Percentiles rank a stretch among this genome's conserved stretches.
These are phyloP conservation scores for Archivesica marissinica DNA, from an alignment of 1,140 invertebrate genomes.

Conservation along the genomic window DNA sequence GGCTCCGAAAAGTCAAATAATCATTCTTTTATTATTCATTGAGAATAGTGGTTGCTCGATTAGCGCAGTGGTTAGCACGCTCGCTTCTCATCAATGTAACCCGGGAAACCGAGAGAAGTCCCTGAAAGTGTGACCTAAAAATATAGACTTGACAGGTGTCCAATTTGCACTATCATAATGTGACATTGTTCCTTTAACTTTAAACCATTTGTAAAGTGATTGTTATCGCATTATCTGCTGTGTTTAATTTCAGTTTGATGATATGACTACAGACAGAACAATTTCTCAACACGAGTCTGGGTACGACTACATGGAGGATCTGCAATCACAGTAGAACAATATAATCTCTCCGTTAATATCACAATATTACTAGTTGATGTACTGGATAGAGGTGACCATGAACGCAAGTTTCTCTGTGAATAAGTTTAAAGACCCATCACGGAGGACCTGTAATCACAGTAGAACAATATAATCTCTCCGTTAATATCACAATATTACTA, in stretches of 20 bases:
- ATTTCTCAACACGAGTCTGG: constrained; percentile 66
- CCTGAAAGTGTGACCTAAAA: no score
- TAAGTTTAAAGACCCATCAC: neutral
- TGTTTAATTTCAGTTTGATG: constrained; percentile 71
- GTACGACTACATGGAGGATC: constrained; percentile 68
- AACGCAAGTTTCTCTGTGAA: neutral
- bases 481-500: neutral
- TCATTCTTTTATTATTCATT: no score
- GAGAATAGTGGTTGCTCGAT: no score
- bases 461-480: neutral
- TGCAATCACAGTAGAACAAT: constrained; percentile 31
- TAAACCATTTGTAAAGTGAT: no score
- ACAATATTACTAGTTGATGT: neutral
- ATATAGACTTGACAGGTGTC: no score
- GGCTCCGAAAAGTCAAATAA: no score
- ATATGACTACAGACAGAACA: constrained; percentile 68
- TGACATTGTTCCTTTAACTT: no score
- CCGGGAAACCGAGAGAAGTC: no score
- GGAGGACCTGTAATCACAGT: constrained; percentile 54
- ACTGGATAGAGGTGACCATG: neutral
- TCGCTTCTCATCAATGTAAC: no score
- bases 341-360: neutral
- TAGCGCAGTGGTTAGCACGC: no score
- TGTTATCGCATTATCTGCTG: no score
- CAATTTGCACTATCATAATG: no score